Evolutionary conservation across 30 jellyfish, hydroid and myxozoan species (phyloP).

Genomic region (Cassiopea andromeda): DNA sequence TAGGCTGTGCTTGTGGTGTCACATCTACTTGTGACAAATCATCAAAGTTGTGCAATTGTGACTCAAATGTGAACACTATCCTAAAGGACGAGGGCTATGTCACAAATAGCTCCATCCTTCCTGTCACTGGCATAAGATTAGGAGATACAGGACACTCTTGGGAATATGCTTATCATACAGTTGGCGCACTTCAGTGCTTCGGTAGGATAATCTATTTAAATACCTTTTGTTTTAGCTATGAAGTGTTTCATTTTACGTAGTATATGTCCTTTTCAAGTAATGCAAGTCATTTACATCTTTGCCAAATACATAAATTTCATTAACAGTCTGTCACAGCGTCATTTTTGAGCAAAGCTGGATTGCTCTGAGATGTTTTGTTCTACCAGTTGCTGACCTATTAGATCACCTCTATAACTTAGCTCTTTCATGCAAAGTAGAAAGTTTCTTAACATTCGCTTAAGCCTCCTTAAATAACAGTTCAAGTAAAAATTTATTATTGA

Average conservation of each 20-base stretch:
- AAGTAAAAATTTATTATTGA: no score
- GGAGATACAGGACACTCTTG: slow-evolving; percentile 35
- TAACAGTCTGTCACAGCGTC: no score
- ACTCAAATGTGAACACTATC: slow-evolving; percentile 1
- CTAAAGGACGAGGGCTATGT: slow-evolving; percentile 55
- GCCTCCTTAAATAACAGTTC: no score
- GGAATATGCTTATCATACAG: slow-evolving; percentile 44
- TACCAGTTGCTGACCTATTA: no score
- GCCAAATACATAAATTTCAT: no score
- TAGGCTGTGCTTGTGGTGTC: slow-evolving; percentile 75
- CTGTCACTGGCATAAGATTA: slow-evolving; percentile 47
- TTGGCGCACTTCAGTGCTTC: slow-evolving; percentile 53
- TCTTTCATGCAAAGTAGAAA: no score
- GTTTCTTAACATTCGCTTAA: no score
- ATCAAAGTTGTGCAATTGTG: slow-evolving; percentile 56
- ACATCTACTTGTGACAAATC: slow-evolving; percentile 32
- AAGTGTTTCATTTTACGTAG: not conserved
- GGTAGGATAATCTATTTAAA: slow-evolving; percentile 3
- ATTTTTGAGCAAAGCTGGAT: no score
- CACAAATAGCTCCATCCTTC: slow-evolving; percentile 29
- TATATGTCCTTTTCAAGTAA: no score
- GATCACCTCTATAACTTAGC: no score
- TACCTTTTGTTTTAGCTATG: not conserved
- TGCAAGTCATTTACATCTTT: no score
- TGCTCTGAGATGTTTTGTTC: no score